Percentiles rank a stretch among this genome's conserved stretches.
Evolutionary conservation across 2,113 vertebrate genomes (phyloP).

Genomic region (Callipepla californica): DNA sequence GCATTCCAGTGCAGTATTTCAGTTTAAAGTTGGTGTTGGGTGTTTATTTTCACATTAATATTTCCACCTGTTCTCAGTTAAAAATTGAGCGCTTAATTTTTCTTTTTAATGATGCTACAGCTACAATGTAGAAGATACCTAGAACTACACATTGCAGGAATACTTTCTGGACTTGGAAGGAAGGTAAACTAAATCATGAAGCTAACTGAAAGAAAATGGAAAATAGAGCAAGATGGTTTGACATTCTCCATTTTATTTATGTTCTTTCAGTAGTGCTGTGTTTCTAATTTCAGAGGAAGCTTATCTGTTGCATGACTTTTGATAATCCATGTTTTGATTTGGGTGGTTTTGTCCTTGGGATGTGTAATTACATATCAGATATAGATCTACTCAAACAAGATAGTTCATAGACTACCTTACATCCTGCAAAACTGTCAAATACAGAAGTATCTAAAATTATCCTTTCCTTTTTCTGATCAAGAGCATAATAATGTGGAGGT

Average conservation of each 20-base stretch:
- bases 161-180: constrained; percentile 20
- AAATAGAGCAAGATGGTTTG: constrained; percentile 37
- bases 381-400: constrained; percentile 76
- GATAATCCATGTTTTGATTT: constrained; percentile 79
- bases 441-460: constrained; percentile 77
- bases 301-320: constrained; percentile 46
- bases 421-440: constrained; percentile 77
- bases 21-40: neutral
- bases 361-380: constrained; percentile 80
- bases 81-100: constrained; percentile 7
- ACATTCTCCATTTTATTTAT: constrained; percentile 35
- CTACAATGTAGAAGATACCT: neutral
- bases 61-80: constrained; percentile 6
- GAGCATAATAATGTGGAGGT: constrained; percentile 27
- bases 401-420: constrained; percentile 69
- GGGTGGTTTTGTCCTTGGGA: constrained; percentile 76
- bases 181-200: neutral
- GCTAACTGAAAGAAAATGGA: constrained; percentile 32
- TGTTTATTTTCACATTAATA: neutral
- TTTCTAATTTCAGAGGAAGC: constrained; percentile 58
- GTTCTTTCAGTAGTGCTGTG: neutral
- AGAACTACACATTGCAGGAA: neutral
- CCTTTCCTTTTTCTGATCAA: constrained; percentile 59
- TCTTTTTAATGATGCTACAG: neutral
- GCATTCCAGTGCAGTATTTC: neutral